A percentile compares a stretch with the other conserved stretches of the same genome.
Evolutionary conservation across 2,113 vertebrate species (phyloP).

Genomic region (Picathartes gymnocephalus): DNA sequence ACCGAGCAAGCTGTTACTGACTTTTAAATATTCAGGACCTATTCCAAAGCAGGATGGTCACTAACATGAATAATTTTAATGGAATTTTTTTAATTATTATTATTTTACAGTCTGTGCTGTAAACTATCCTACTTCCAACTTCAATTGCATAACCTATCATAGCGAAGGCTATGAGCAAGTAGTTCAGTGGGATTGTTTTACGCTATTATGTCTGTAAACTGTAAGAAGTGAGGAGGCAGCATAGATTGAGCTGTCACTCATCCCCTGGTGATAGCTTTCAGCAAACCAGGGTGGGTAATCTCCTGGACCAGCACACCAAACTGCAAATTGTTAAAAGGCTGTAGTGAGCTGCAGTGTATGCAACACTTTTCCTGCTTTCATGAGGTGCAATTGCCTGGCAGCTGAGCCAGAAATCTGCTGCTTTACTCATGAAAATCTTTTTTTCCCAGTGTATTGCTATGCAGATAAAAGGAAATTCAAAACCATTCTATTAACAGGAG

Average conservation of each 20-base stretch:
- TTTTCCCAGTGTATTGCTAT: neutral
- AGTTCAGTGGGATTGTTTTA: neutral
- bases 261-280: neutral
- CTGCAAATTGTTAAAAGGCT: neutral
- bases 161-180: neutral
- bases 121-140: neutral
- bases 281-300: neutral
- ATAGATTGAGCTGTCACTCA: neutral
- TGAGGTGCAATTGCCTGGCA: neutral
- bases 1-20: neutral
- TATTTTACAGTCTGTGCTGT: neutral
- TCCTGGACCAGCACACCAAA: neutral
- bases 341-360: neutral
- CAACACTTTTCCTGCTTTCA: neutral
- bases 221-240: neutral
- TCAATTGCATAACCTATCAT: neutral
- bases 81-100: neutral
- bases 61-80: neutral
- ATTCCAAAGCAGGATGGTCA: neutral
- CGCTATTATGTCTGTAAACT: neutral
- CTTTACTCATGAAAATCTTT: neutral
- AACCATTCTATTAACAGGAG: neutral
- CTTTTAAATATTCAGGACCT: conserved; percentile 10
- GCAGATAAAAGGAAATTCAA: conserved; percentile 21
- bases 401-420: neutral